Percentiles rank a stretch among this genome's conserved stretches.
phyloP scores from a whole-genome alignment of 2,888 invertebrate genomes.

The Isoperla grammatica region DNA sequence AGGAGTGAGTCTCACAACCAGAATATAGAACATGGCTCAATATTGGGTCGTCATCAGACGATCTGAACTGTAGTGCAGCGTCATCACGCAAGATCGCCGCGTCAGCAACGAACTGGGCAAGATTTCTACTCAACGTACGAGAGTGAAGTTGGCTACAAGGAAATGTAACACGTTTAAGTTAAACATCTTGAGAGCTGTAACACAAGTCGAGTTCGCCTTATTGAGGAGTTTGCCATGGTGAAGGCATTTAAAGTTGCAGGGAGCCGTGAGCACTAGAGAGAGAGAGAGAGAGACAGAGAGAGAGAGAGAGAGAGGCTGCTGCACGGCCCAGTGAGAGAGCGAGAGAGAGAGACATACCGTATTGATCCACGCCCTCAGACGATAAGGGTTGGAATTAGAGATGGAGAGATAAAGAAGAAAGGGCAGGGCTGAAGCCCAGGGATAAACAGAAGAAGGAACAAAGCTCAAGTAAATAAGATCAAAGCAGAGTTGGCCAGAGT shows the following conservation, averaged over 20 bases:
- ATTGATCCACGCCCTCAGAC: constrained; percentile 31
- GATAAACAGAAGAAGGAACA: constrained; percentile 8
- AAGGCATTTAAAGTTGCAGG: constrained; percentile 11
- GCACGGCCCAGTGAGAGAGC: constrained; percentile 5
- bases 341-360: constrained; percentile 22
- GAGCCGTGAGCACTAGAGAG: background rate
- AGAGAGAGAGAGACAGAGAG: background rate
- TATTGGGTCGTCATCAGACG: no score
- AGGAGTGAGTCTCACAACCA: no score
- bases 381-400: constrained; percentile 21
- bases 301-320: constrained; percentile 41
- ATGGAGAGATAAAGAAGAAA: constrained; percentile 20
- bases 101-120: no score
- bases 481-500: constrained; percentile 2
- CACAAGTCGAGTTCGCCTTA: background rate
- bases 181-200: constrained; percentile 12
- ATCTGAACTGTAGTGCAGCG: no score
- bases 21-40: no score
- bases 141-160: no score
- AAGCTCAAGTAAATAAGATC: constrained; percentile 1
- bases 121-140: no score
- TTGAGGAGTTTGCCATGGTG: constrained; percentile 15
- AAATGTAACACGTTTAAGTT: background rate
- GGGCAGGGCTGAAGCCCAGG: constrained; percentile 43
- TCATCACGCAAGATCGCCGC: no score